Conservation (phyloP, 2,888 invertebrate species). For the Venusia cambrica region DNA sequence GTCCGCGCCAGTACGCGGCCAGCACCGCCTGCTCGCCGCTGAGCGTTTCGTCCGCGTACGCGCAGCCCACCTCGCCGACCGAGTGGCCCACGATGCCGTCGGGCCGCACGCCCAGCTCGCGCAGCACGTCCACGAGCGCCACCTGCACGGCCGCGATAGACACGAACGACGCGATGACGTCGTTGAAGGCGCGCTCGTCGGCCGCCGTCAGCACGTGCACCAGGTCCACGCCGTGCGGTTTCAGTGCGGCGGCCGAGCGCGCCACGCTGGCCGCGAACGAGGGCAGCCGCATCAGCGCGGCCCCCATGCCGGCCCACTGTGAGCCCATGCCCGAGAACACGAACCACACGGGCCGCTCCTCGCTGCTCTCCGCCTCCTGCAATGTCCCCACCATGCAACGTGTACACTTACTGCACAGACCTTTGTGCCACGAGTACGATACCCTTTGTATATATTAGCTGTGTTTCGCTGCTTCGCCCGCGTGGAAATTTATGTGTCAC, state of each 20-base stretch:
- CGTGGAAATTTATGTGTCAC: too few species aligned
- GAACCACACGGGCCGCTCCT: constrained; percentile 93
- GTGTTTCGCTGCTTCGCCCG: too few species aligned
- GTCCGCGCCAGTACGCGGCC: constrained; percentile 96
- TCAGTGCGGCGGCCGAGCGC: constrained; percentile 88
- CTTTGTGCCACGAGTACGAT: too few species aligned
- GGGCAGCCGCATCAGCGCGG: constrained; percentile 90
- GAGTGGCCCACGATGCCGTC: constrained; percentile 99
- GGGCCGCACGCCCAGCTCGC: constrained; percentile 87
- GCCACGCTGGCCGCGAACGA: constrained; percentile 89
- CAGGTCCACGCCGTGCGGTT: constrained; percentile 91
- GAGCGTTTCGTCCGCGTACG: constrained; percentile 97
- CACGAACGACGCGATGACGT: constrained; percentile 94
- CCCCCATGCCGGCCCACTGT: constrained; percentile 98
- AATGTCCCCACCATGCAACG: background rate
- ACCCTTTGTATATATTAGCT: too few species aligned
- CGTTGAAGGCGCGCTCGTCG: constrained; percentile 90
- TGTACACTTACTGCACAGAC: background rate
- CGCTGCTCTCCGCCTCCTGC: constrained; percentile 57
- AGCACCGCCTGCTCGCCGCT: constrained; percentile 96
- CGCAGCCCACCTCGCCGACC: constrained; percentile 95
- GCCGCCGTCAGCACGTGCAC: constrained; percentile 88
- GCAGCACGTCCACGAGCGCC: constrained; percentile 94
- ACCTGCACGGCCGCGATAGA: constrained; percentile 98
- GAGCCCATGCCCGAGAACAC: constrained; percentile 99